A percentile compares a stretch with the other conserved stretches of the same genome.
Conservation (phyloP, 2,113 vertebrate species). For the Gadus chalcogrammus region DNA sequence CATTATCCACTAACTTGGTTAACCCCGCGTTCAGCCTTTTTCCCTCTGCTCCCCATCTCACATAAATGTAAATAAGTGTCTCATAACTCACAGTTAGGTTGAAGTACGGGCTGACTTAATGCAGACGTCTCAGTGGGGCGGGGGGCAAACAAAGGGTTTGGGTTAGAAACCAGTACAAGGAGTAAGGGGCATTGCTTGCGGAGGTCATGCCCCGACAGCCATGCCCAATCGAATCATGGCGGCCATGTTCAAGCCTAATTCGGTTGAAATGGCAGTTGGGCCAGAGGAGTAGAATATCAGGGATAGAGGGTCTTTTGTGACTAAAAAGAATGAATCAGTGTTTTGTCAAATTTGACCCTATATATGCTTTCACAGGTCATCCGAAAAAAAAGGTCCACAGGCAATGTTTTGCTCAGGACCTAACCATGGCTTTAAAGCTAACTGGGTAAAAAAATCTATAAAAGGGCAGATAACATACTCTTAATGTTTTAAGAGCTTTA, state of each 20-base stretch:
- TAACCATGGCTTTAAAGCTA: too few species aligned
- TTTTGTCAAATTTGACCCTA: background rate
- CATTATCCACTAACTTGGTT: constrained; percentile 60
- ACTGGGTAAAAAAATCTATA: too few species aligned
- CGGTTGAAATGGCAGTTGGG: constrained; percentile 39
- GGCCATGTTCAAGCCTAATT: constrained; percentile 44
- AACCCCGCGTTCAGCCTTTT: constrained; percentile 41
- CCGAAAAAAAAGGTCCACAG: too few species aligned
- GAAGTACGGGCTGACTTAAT: constrained; percentile 63
- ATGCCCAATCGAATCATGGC: constrained; percentile 51
- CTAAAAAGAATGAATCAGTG: constrained; percentile 12
- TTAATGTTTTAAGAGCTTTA: too few species aligned
- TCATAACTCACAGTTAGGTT: constrained; percentile 36
- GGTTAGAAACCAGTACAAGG: background rate
- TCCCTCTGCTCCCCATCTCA: constrained; percentile 34
- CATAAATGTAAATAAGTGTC: constrained; percentile 69
- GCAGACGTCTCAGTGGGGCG: constrained; percentile 21
- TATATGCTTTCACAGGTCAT: background rate
- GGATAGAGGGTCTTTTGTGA: constrained; percentile 43
- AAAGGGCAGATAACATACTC: too few species aligned
- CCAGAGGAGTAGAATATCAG: constrained; percentile 22
- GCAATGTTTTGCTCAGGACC: too few species aligned
- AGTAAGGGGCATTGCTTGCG: background rate
- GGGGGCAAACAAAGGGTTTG: constrained; percentile 10
- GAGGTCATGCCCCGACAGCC: constrained; percentile 19